A percentile compares a stretch with the other conserved stretches of the same genome.
These are phyloP conservation scores for Phyllostomus hastatus DNA, from an alignment of 2,113 vertebrate genomes.

Conservation along the genomic window DNA sequence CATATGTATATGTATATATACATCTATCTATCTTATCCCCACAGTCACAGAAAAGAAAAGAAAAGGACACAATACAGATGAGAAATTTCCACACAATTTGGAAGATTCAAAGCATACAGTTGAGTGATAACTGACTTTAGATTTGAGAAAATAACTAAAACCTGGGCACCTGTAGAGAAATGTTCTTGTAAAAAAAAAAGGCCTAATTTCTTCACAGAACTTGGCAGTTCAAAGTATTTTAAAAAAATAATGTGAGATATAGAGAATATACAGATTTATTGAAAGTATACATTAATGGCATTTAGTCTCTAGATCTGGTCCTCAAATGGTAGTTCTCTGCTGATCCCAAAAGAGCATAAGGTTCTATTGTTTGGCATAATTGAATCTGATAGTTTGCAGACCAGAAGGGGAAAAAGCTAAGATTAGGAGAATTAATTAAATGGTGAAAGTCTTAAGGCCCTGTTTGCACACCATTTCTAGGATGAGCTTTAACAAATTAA, in stretches of 20 bases:
- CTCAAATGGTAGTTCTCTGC: not conserved
- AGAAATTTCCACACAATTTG: not conserved
- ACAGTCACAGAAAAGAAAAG: not conserved
- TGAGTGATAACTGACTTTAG: not conserved
- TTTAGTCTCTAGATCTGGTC: not conserved
- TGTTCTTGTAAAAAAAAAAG: not conserved
- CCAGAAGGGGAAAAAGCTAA: not conserved
- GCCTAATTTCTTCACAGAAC: not conserved
- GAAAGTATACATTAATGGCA: not conserved
- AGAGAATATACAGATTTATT: not conserved
- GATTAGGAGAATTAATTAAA: not conserved
- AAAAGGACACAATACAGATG: not conserved
- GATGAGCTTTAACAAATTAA: not conserved
- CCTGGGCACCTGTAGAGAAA: not conserved
- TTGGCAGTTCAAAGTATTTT: not conserved
- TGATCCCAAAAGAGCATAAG: not conserved
- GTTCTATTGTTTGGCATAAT: not conserved
- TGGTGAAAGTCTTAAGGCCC: not conserved
- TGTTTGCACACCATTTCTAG: not conserved
- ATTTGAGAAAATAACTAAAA: not conserved
- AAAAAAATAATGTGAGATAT: not conserved
- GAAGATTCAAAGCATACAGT: not conserved
- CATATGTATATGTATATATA: too few species aligned
- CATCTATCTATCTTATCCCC: too few species aligned
- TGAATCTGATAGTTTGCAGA: not conserved